Conservation (phyloP, 37 sponge, comb jelly and placozoan genomes). For the Hormiphora californensis region DNA sequence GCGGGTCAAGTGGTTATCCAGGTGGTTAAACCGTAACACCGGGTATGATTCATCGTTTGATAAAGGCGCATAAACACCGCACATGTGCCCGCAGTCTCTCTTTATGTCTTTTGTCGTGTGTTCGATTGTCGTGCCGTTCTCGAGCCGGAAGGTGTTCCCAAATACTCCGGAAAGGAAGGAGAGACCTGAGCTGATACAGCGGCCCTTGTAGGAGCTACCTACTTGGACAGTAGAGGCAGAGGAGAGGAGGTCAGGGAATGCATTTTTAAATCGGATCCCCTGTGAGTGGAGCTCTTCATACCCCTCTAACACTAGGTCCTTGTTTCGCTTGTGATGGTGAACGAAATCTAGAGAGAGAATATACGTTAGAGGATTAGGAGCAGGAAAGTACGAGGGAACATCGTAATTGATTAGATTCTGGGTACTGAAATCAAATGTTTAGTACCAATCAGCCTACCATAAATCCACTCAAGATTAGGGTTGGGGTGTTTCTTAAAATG, state of each 20-base stretch:
- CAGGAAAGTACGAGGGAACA: not conserved
- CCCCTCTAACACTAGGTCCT: slow-evolving; percentile 14
- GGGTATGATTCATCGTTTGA: not conserved
- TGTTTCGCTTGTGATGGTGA: slow-evolving; percentile 13
- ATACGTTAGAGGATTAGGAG: not conserved
- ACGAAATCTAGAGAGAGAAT: not conserved
- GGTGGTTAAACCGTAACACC: not conserved
- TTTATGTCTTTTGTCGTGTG: not conserved
- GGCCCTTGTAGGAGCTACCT: slow-evolving; percentile 36
- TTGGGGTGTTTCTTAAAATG: not conserved
- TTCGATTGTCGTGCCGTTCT: not conserved
- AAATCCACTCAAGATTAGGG: not conserved
- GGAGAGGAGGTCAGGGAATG: slow-evolving; percentile 35
- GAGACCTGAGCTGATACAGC: slow-evolving; percentile 33
- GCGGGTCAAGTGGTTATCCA: not conserved
- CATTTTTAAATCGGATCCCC: not conserved
- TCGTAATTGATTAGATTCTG: not conserved
- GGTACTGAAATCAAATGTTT: not conserved
- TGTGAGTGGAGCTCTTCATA: not conserved
- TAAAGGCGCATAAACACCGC: not conserved
- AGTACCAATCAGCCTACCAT: not conserved
- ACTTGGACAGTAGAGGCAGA: not conserved
- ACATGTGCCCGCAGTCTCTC: not conserved
- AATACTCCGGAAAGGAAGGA: not conserved
- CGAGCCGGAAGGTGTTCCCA: not conserved